Evolutionary conservation across 2,113 vertebrate genomes (phyloP).

Genomic region (Clarias batrachus): DNA sequence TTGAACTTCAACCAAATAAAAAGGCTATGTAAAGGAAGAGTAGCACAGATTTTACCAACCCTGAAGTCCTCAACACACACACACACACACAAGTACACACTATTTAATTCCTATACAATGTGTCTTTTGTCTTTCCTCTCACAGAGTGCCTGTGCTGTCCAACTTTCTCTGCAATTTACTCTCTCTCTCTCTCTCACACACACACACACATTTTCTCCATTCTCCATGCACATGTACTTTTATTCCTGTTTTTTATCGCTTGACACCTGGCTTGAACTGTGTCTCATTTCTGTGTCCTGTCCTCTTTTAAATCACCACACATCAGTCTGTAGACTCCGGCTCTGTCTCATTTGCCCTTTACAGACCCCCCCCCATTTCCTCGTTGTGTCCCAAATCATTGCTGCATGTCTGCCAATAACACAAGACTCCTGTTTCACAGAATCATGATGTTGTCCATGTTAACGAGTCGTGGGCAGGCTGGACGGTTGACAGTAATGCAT

Average conservation of each 20-base stretch:
- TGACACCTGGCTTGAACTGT: background rate
- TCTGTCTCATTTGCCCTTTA: background rate
- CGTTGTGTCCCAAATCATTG: background rate
- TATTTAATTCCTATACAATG: background rate
- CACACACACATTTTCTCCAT: background rate
- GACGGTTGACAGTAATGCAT: no score
- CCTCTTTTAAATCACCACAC: no score
- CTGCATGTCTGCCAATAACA: background rate
- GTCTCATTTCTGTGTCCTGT: background rate
- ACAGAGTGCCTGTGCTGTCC: background rate
- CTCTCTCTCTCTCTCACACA: background rate
- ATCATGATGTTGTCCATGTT: background rate
- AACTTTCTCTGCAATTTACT: background rate
- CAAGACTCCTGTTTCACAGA: background rate
- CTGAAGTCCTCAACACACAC: background rate
- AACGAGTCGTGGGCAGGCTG: no score
- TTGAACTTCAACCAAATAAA: background rate
- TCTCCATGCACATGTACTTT: background rate
- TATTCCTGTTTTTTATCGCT: background rate
- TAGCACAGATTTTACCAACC: background rate
- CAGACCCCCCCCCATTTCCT: no score
- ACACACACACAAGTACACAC: background rate
- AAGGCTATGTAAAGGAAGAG: background rate
- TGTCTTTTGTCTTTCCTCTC: background rate
- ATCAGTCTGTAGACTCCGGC: background rate